These are phyloP conservation scores for Augiades crinisus DNA, from an alignment of 2,888 invertebrate species.

Conservation along the genomic window DNA sequence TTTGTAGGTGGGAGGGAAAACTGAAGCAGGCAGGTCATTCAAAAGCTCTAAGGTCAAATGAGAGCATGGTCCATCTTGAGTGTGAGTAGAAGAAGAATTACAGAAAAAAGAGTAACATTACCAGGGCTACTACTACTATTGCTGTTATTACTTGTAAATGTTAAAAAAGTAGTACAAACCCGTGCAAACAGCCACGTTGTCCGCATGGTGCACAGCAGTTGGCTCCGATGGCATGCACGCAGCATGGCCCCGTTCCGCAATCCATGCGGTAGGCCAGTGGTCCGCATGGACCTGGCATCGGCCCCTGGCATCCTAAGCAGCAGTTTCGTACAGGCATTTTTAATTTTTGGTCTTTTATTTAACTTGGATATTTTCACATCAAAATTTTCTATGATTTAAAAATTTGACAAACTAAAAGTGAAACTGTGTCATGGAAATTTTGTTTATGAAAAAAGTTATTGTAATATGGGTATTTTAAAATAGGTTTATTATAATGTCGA, in stretches of 20 bases:
- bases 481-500: too few relatives aligned
- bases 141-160: not conserved
- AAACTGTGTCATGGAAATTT: not conserved
- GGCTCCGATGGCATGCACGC: conserved; percentile 49
- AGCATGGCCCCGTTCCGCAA: conserved; percentile 51
- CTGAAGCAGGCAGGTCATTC: too few relatives aligned
- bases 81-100: too few relatives aligned
- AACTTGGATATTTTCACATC: not conserved
- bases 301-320: conserved; percentile 64
- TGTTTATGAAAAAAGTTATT: too few relatives aligned
- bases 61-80: too few relatives aligned
- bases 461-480: too few relatives aligned
- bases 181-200: conserved; percentile 53
- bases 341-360: not conserved
- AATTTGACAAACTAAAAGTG: not conserved
- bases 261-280: conserved; percentile 43
- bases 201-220: conserved; percentile 52
- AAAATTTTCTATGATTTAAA: conserved; percentile 3
- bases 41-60: too few relatives aligned
- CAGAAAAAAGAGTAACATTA: too few relatives aligned
- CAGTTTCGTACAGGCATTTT: conserved; percentile 72
- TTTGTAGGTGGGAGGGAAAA: too few relatives aligned
- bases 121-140: too few relatives aligned
- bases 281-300: conserved; percentile 57
- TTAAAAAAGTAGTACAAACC: conserved; percentile 33